Evolutionary conservation across 2,113 vertebrate genomes (phyloP).

Genomic region (Callipepla californica): DNA sequence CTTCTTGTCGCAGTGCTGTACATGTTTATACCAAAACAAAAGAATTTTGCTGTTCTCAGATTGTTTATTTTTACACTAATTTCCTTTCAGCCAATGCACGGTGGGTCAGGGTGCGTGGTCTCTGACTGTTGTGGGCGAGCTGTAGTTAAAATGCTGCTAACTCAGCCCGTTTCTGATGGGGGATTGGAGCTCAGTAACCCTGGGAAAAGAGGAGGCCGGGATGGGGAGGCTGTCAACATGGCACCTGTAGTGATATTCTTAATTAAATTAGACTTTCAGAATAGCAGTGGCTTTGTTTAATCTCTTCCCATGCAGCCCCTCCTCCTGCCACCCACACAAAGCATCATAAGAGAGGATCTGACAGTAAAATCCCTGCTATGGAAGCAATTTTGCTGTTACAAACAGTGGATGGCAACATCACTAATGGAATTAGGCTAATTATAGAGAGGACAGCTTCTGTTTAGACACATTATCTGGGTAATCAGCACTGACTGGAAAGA

Average conservation of each 20-base stretch:
- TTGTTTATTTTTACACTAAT: slow-evolving; percentile 41
- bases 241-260: slow-evolving; percentile 71
- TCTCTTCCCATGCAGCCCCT: slow-evolving; percentile 66
- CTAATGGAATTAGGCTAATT: slow-evolving; percentile 81
- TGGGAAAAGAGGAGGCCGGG: slow-evolving; percentile 14
- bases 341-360: slow-evolving; percentile 75
- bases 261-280: slow-evolving; percentile 77
- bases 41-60: slow-evolving; percentile 28
- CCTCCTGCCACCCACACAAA: slow-evolving; percentile 74
- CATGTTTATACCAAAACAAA: neutral
- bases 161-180: slow-evolving; percentile 32
- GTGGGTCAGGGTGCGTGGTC: neutral
- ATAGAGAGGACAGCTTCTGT: slow-evolving; percentile 80
- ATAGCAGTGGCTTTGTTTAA: slow-evolving; percentile 74
- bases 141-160: slow-evolving; percentile 38
- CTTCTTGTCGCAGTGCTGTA: neutral
- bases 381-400: slow-evolving; percentile 77
- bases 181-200: slow-evolving; percentile 19
- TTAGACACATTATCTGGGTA: slow-evolving; percentile 79
- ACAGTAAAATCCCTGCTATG: slow-evolving; percentile 75
- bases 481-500: slow-evolving; percentile 77
- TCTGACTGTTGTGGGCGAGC: neutral
- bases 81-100: slow-evolving; percentile 17
- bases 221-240: slow-evolving; percentile 49
- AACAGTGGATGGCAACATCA: slow-evolving; percentile 78